phyloP scores from a whole-genome alignment of 2,797 vertebrate genomes.

The Strix occidentalis region DNA sequence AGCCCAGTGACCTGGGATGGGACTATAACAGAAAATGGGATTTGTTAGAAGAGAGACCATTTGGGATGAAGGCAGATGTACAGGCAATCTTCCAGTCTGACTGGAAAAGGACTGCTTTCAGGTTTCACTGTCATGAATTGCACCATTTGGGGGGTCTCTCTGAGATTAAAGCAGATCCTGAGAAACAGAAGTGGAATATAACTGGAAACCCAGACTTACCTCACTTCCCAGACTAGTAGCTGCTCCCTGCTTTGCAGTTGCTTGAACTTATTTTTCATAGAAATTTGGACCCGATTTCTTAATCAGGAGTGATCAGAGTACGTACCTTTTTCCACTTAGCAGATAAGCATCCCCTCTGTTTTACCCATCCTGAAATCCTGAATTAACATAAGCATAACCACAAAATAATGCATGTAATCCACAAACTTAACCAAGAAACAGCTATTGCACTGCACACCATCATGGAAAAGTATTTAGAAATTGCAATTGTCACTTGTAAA shows the following conservation, averaged over 20 bases:
- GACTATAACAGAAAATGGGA: neutral
- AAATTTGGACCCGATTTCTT: neutral
- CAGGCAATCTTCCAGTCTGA: neutral
- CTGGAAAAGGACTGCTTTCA: neutral
- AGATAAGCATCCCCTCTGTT: neutral
- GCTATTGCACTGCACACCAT: neutral
- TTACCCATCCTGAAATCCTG: neutral
- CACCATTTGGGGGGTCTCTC: neutral
- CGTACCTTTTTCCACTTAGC: neutral
- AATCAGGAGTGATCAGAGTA: neutral
- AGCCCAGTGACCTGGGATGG: neutral
- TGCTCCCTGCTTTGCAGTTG: neutral
- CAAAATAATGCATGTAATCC: neutral
- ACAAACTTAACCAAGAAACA: neutral
- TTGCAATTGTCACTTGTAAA: conserved; percentile 18
- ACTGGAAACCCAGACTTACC: neutral
- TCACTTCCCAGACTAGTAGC: neutral
- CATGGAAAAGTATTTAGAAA: conserved; percentile 42
- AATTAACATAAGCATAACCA: neutral
- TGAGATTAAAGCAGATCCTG: neutral
- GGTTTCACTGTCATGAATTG: neutral
- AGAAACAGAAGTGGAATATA: neutral
- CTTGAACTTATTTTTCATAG: neutral
- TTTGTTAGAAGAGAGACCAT: neutral
- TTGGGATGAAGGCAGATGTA: neutral